Evolutionary conservation across 2,888 invertebrate genomes (phyloP), one percentile per base, ranked within the genome.

Genomic region (Agrochola lychnidis): DNA sequence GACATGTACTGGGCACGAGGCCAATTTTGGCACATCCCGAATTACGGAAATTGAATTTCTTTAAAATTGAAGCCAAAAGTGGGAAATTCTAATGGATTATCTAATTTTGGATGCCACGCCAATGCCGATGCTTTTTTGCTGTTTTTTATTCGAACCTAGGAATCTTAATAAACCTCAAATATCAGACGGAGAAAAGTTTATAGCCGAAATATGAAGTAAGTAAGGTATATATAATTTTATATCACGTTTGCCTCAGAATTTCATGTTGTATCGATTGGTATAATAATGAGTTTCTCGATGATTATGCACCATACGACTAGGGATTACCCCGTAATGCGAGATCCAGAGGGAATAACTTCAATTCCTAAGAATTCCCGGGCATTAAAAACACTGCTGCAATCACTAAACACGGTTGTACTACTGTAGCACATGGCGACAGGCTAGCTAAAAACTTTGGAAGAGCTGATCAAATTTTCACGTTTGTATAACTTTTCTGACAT

Each of bases 21-120:
- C 80, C 80, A 80, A 78, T 61, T 66, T 30, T 45, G 36, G 53
- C 66, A 36, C 36, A 36, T 61, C 16, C 25, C 45, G 64, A 77
- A 82, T 71, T 36, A 77, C 22, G n/a, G 14, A 77, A 66, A 77
- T 78, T 80, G 78, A 56, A 82, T 80, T 66, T 61, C 66, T 71
- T 61, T 57, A 42, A 71, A 70, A 78, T 25, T 66, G 14, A 14
- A 70, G 78, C 79, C 70, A 80, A 82, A 80, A 61, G 16, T 66
- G 40, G 45, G 14, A 66, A 42, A 61, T 48, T 77, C 48, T 36
- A 66, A 66, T 70, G 30, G 57, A 48, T 79, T 57, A 76, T 53
- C 57, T 22, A 9, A 70, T 70, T 64, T 76, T 36, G 25, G 10
- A 14, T 59, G n/a, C n/a, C 30, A 30, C 25, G 66, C 40, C 14